These are phyloP conservation scores for Rhinoderma darwinii DNA, from an alignment of 2,113 vertebrate genomes.

Conservation along the genomic window DNA sequence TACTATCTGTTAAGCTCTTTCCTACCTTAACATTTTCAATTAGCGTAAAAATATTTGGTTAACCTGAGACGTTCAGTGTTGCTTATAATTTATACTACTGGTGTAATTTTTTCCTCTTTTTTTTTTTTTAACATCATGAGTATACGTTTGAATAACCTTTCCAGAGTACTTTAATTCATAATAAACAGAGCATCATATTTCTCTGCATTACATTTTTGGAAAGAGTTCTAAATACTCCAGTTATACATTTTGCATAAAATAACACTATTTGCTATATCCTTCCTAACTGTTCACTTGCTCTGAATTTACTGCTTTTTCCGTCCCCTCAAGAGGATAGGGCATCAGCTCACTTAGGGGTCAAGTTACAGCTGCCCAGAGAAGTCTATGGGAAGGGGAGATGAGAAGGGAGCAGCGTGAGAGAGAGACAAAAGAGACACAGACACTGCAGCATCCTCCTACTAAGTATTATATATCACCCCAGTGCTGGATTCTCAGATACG, in stretches of 20 bases:
- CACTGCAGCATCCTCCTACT: no score
- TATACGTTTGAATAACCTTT: constrained; percentile 37
- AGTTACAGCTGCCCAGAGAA: no score
- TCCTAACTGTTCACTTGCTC: no score
- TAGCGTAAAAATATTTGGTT: constrained; percentile 43
- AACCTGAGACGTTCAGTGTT: not conserved
- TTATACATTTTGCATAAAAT: constrained; percentile 21
- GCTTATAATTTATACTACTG: not conserved
- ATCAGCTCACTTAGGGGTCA: no score
- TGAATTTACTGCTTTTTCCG: no score
- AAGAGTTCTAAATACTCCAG: constrained; percentile 17
- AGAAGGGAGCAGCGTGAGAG: no score
- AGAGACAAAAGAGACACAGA: no score
- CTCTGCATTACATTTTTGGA: not conserved
- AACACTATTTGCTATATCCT: not conserved
- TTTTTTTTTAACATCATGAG: constrained; percentile 7
- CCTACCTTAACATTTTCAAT: constrained; percentile 26
- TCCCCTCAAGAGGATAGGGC: no score
- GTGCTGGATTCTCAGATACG: no score
- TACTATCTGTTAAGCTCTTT: constrained; percentile 33
- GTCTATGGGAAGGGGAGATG: no score
- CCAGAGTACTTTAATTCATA: constrained; percentile 18
- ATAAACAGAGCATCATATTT: constrained; percentile 14
- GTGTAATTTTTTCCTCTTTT: constrained; percentile 23
- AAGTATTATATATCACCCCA: no score